Conservation (phyloP, 2,888 invertebrate species). For the Hydrotaea diabolus region DNA sequence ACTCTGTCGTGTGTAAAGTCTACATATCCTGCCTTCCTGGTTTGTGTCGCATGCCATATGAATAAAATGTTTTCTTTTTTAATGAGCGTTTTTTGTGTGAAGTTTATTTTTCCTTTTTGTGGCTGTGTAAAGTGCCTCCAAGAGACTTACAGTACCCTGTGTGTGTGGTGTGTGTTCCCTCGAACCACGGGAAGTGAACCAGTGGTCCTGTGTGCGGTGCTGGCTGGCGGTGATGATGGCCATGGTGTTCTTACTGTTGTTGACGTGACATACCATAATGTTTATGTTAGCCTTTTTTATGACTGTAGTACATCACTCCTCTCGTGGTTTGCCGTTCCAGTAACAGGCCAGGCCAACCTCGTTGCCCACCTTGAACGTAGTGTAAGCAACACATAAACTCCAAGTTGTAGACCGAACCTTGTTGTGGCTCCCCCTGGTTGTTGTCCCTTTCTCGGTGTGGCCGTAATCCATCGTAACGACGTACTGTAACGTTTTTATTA, state of each 20-base stretch:
- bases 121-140: constrained; percentile 47
- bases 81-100: constrained; percentile 21
- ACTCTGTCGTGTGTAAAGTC: constrained; percentile 21
- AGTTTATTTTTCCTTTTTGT: constrained; percentile 35
- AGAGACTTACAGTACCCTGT: constrained; percentile 35
- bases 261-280: constrained; percentile 59
- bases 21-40: constrained; percentile 56
- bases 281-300: constrained; percentile 52
- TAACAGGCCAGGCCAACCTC: neutral
- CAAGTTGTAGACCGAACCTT: too few relatives aligned
- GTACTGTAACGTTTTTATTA: constrained; percentile 61
- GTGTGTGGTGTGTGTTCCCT: neutral
- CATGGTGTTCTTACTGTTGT: constrained; percentile 34
- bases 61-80: constrained; percentile 19
- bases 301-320: constrained; percentile 41
- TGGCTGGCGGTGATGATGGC: neutral
- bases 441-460: neutral
- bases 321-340: neutral
- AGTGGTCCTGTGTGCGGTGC: neutral
- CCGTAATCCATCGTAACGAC: constrained; percentile 34
- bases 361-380: neutral
- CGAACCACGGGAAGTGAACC: neutral
- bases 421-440: neutral
- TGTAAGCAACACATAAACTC: neutral
- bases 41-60: constrained; percentile 65